Evolutionary conservation across 2,113 vertebrate genomes (phyloP).

Genomic region (Chitala chitala): DNA sequence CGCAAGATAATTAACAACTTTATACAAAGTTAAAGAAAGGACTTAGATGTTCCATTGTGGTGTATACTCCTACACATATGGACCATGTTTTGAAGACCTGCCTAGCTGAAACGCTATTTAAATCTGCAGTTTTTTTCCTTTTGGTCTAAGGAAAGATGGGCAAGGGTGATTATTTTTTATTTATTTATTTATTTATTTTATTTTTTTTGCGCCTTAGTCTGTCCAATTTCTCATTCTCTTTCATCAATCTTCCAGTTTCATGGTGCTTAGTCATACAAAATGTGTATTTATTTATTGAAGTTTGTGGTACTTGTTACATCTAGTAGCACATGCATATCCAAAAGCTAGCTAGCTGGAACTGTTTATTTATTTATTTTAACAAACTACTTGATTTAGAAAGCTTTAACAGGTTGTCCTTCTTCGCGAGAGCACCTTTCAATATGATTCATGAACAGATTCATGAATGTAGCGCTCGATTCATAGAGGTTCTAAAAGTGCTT

Average conservation of each 20-base stretch:
- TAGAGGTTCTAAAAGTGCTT: conserved; percentile 4
- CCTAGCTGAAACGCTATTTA: background rate
- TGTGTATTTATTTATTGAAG: background rate
- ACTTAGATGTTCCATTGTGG: background rate
- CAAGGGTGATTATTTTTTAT: background rate
- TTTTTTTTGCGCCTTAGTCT: background rate
- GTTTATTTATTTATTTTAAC: conserved; percentile 31
- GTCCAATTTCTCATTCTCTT: background rate
- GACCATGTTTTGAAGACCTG: background rate
- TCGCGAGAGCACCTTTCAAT: conserved; percentile 53
- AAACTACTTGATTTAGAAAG: conserved; percentile 23
- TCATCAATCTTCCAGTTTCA: background rate
- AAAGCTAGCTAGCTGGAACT: background rate
- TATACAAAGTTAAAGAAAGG: too few species aligned
- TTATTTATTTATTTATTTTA: background rate
- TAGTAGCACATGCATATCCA: background rate
- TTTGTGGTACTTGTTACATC: too few species aligned
- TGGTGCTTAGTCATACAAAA: background rate
- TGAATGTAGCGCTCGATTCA: conserved; percentile 55
- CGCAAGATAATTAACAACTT: too few species aligned
- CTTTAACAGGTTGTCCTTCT: conserved; percentile 44
- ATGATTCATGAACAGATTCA: conserved; percentile 55
- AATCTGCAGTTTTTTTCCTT: background rate
- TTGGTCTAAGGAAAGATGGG: background rate
- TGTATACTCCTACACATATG: background rate